Percentiles rank a stretch among this genome's conserved stretches.
phyloP scores from a whole-genome alignment of 2,888 invertebrate species.

The Melinaea menophilus region DNA sequence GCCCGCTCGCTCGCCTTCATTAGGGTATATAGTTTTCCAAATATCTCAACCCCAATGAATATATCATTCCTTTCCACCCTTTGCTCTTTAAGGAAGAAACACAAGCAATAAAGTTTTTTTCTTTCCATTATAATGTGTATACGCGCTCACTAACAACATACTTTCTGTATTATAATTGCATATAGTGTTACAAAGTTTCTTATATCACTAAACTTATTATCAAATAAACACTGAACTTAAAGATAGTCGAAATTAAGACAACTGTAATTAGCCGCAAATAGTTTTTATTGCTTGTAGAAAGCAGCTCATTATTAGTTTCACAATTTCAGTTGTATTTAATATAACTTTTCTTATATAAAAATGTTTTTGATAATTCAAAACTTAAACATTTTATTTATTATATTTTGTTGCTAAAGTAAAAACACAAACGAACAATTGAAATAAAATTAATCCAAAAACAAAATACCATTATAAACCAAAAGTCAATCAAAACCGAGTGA shows the following conservation, averaged over 20 bases:
- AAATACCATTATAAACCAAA: slow-evolving; percentile 21
- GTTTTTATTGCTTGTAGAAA: no score
- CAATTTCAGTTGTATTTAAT: no score
- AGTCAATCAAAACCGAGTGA: slow-evolving; percentile 38
- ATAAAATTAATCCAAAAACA: slow-evolving; percentile 9
- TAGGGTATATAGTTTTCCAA: slow-evolving; percentile 77
- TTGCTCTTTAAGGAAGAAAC: slow-evolving; percentile 62
- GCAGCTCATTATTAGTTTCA: no score
- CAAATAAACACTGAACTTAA: no score
- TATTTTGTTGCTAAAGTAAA: slow-evolving; percentile 9
- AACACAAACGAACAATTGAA: neutral
- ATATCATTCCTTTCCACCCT: slow-evolving; percentile 71
- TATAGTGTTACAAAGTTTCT: no score
- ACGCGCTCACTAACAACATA: neutral
- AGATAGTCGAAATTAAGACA: no score
- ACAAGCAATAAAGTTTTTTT: slow-evolving; percentile 46
- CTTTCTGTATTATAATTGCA: neutral
- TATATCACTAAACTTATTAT: no score
- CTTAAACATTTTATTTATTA: no score
- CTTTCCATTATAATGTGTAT: neutral
- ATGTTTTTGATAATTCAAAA: neutral
- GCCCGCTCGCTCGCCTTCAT: slow-evolving; percentile 76
- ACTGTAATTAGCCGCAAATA: no score
- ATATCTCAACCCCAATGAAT: slow-evolving; percentile 74
- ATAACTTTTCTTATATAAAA: no score